phyloP scores from a whole-genome alignment of 2,113 vertebrate species.

The Oryctolagus cuniculus region DNA sequence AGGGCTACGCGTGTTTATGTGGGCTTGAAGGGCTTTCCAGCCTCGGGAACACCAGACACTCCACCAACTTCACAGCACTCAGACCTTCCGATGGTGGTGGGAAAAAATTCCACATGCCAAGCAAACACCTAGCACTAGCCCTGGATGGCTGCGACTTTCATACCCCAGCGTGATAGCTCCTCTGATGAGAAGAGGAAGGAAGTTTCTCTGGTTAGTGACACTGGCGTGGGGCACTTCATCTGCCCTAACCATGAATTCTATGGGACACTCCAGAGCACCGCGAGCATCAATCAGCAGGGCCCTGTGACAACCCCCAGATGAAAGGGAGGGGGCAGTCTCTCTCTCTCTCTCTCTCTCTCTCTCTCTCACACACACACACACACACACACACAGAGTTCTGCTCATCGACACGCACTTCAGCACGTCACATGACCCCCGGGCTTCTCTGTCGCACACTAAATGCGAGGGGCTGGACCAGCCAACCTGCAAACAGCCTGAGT shows the following conservation, averaged over 20 bases:
- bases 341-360: background rate
- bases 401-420: background rate
- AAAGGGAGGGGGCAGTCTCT: background rate
- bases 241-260: background rate
- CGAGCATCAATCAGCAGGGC: background rate
- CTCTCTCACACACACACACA: background rate
- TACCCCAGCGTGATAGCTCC: constrained; percentile 1
- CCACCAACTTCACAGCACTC: background rate
- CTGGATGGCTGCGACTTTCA: background rate
- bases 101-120: background rate
- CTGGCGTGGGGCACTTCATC: background rate
- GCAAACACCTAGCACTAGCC: background rate
- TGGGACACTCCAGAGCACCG: background rate
- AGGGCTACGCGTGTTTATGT: background rate
- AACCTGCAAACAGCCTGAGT: background rate
- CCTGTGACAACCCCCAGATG: background rate
- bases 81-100: background rate
- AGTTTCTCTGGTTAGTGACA: background rate
- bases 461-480: background rate
- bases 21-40: background rate
- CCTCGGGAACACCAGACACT: constrained; percentile 17
- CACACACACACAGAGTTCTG: background rate
- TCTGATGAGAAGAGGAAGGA: background rate
- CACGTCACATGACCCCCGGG: background rate
- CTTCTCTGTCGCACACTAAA: constrained; percentile 22